A percentile compares a stretch with the other conserved stretches of the same genome.
phyloP scores from a whole-genome alignment of 2,113 vertebrate genomes.

The Suncus etruscus region DNA sequence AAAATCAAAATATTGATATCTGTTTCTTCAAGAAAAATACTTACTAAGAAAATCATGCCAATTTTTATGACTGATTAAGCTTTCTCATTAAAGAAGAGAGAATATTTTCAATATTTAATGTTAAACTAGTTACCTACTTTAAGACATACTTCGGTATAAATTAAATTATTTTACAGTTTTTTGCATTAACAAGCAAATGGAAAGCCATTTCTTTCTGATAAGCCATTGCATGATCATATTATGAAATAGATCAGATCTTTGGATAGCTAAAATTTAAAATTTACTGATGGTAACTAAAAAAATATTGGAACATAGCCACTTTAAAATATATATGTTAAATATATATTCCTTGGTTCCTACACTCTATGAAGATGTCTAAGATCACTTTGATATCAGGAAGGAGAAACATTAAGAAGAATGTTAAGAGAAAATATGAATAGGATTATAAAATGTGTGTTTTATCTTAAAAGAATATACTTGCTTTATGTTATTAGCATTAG shows the following conservation, averaged over 20 bases:
- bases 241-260: slow-evolving; percentile 60
- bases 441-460: no score
- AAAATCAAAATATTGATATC: background rate
- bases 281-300: slow-evolving; percentile 22
- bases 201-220: slow-evolving; percentile 67
- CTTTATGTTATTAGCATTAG: no score
- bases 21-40: background rate
- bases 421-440: no score
- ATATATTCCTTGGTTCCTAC: no score
- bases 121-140: slow-evolving; percentile 1
- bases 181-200: slow-evolving; percentile 64
- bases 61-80: background rate
- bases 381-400: no score
- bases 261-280: slow-evolving; percentile 59
- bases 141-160: slow-evolving; percentile 61
- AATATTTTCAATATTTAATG: background rate
- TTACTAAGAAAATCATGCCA: background rate
- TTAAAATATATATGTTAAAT: background rate
- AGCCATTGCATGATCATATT: slow-evolving; percentile 67
- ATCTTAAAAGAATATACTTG: no score
- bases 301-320: background rate
- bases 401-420: no score
- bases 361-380: no score
- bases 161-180: slow-evolving; percentile 55
- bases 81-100: no score